A percentile compares a stretch with the other conserved stretches of the same genome.
phyloP scores from a whole-genome alignment of 2,888 invertebrate species.

The Lycophotia porphyrea region DNA sequence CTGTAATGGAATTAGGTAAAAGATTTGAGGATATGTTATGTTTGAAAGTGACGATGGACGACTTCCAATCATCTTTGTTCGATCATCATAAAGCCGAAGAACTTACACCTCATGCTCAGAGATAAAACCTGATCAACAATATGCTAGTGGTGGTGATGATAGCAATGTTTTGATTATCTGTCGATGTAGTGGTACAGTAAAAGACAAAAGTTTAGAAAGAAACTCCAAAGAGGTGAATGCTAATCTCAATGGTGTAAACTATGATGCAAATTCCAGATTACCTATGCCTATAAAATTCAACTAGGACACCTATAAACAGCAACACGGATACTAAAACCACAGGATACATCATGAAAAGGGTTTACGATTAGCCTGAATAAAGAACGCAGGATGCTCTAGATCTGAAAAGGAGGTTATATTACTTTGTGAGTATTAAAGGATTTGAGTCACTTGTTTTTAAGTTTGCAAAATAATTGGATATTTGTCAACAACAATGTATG shows the following conservation, averaged over 20 bases:
- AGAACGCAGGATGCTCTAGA: constrained; percentile 48
- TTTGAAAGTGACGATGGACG: background rate
- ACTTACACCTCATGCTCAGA: background rate
- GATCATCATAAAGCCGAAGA: background rate
- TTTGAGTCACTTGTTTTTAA: constrained; percentile 7
- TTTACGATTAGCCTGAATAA: constrained; percentile 40
- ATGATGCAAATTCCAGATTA: constrained; percentile 20
- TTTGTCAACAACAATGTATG: constrained; percentile 6
- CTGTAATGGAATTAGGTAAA: constrained; percentile 15
- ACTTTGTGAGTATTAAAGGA: constrained; percentile 15
- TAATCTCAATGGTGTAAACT: constrained; percentile 25
- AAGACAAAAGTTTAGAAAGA: constrained; percentile 8
- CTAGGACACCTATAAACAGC: constrained; percentile 30
- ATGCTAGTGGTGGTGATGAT: background rate
- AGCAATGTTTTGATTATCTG: background rate
- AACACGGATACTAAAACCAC: constrained; percentile 44
- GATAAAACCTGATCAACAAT: constrained; percentile 9
- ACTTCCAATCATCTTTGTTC: background rate
- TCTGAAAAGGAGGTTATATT: constrained; percentile 2
- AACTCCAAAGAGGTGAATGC: background rate
- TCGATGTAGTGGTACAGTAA: constrained; percentile 1
- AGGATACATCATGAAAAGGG: constrained; percentile 36
- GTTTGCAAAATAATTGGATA: constrained; percentile 19
- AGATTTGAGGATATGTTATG: constrained; percentile 19
- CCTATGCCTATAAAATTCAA: constrained; percentile 25